phyloP scores from a whole-genome alignment of 2,113 vertebrate species.

The Brachypodius melanocephalos region DNA sequence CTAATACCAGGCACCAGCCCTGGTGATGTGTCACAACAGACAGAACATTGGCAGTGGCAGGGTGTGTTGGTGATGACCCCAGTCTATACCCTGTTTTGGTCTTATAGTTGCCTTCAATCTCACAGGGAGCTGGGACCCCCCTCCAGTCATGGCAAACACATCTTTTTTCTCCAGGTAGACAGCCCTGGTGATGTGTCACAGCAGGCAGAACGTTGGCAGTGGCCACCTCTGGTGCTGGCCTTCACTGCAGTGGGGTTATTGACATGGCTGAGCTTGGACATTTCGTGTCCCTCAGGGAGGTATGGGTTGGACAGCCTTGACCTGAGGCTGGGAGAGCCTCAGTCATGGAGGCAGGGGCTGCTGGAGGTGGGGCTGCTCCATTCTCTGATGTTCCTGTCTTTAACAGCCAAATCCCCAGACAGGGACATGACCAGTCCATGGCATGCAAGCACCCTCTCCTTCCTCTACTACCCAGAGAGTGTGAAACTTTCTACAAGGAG shows the following conservation, averaged over 20 bases:
- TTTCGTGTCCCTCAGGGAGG: background rate
- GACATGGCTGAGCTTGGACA: background rate
- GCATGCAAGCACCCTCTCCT: fast-evolving
- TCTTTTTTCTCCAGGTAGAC: background rate
- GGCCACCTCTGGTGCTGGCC: background rate
- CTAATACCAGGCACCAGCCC: background rate
- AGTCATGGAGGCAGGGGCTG: background rate
- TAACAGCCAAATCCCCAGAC: background rate
- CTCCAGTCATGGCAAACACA: background rate
- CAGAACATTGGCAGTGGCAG: background rate
- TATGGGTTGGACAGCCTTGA: background rate
- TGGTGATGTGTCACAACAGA: background rate
- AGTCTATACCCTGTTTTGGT: fast-evolving
- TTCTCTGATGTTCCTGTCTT: background rate
- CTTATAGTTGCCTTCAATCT: background rate
- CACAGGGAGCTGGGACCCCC: background rate
- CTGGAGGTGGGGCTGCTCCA: background rate
- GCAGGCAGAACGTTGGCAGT: background rate
- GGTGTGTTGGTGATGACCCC: background rate
- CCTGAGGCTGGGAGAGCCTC: background rate
- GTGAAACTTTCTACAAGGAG: background rate
- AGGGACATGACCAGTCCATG: fast-evolving
- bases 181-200: background rate
- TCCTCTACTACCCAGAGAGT: background rate
- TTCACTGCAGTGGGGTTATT: background rate